Percentiles rank a stretch among this genome's conserved stretches.
phyloP scores from a whole-genome alignment of 2,888 invertebrate genomes.

The Parnassius glacialis region DNA sequence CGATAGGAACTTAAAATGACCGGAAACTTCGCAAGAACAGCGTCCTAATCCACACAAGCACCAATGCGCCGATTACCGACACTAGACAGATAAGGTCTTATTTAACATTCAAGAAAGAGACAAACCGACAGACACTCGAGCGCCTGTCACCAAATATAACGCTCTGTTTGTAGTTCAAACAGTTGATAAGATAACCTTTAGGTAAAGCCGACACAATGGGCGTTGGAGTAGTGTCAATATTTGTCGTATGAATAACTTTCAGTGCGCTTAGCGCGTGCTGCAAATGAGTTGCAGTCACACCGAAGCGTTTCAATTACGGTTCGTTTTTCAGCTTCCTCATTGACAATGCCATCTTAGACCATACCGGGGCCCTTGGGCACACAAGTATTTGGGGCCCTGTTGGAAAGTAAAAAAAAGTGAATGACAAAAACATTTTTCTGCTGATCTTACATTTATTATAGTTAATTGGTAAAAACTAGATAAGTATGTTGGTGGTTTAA shows the following conservation, averaged over 20 bases:
- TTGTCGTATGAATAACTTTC: conserved; percentile 71
- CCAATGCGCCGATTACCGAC: conserved; percentile 67
- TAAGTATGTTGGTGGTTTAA: too few species aligned
- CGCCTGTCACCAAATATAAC: conserved; percentile 72
- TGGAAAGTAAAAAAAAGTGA: too few species aligned
- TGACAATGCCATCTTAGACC: too few species aligned
- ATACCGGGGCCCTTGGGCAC: too few species aligned
- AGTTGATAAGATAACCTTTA: conserved; percentile 78
- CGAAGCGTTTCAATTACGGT: conserved; percentile 33
- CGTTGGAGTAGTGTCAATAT: conserved; percentile 64
- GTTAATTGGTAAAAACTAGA: too few species aligned
- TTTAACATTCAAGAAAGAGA: conserved; percentile 43
- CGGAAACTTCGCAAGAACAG: conserved; percentile 62
- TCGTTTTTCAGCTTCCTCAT: neutral
- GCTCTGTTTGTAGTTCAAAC: conserved; percentile 68
- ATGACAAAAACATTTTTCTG: too few species aligned
- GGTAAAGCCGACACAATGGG: conserved; percentile 75
- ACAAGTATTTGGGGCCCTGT: too few species aligned
- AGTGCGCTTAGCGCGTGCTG: conserved; percentile 68
- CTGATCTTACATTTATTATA: too few species aligned
- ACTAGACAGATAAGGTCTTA: conserved; percentile 53
- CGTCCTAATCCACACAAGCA: conserved; percentile 45
- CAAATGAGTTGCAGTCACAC: conserved; percentile 46
- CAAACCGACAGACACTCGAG: conserved; percentile 72
- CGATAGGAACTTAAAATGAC: conserved; percentile 31